Percentiles rank a stretch among this genome's conserved stretches.
These are phyloP conservation scores for Tragelaphus scriptus DNA, from an alignment of 2,113 vertebrate species.

Conservation along the genomic window DNA sequence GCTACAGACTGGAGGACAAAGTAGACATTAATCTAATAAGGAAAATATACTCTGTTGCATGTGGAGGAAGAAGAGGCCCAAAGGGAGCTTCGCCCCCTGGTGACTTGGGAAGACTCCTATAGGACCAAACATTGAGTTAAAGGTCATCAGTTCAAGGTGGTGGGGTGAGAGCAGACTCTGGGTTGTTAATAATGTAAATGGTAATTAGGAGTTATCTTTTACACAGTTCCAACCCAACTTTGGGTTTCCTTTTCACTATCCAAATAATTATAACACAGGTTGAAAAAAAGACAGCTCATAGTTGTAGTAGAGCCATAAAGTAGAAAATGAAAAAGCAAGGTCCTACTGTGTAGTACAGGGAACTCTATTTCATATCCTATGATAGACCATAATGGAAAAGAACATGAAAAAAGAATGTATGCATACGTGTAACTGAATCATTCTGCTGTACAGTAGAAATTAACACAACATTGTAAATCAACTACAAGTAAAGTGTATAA, in stretches of 20 bases:
- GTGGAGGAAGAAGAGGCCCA: neutral
- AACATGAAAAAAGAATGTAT: neutral
- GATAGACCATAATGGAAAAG: neutral
- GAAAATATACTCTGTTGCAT: neutral
- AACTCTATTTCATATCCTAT: neutral
- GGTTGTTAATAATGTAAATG: neutral
- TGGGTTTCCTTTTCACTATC: neutral
- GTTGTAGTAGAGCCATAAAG: neutral
- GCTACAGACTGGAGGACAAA: neutral
- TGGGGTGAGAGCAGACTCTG: fast-evolving
- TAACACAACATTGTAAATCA: neutral
- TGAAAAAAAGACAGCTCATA: neutral
- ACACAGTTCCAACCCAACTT: neutral
- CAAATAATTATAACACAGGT: neutral
- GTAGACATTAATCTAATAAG: neutral
- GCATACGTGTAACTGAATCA: neutral
- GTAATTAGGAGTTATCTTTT: neutral
- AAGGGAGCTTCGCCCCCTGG: neutral
- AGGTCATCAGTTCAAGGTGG: neutral
- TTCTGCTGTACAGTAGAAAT: neutral
- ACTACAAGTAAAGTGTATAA: neutral
- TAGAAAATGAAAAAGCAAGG: neutral
- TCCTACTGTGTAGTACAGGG: neutral
- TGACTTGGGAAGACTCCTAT: neutral
- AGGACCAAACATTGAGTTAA: neutral